A percentile compares a stretch with the other conserved stretches of the same genome.
Conservation (phyloP, 2,113 vertebrate genomes). For the Patagioenas fasciata region DNA sequence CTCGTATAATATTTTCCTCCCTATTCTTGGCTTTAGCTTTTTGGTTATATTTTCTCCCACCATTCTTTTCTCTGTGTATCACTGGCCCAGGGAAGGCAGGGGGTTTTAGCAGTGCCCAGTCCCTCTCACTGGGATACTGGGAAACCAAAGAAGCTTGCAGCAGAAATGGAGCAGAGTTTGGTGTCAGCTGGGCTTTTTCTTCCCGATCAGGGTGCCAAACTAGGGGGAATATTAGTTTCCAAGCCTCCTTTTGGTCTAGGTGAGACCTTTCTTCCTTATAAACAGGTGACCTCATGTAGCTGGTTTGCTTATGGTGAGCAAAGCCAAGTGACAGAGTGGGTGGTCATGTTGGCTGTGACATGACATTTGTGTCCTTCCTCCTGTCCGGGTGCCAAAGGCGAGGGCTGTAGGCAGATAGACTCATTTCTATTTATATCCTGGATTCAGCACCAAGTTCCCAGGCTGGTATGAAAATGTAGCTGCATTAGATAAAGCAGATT, state of each 20-base stretch:
- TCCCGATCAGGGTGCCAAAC: background rate
- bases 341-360: fast-evolving
- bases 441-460: background rate
- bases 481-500: background rate
- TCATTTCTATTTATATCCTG: background rate
- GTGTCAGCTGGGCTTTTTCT: background rate
- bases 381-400: fast-evolving
- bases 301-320: background rate
- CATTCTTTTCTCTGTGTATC: background rate
- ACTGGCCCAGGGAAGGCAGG: background rate
- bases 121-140: background rate
- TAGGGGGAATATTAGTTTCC: background rate
- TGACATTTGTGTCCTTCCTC: background rate
- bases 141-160: background rate
- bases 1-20: background rate
- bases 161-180: background rate
- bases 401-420: background rate
- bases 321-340: fast-evolving
- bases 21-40: background rate
- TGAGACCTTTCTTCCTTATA: background rate
- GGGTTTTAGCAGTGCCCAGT: background rate
- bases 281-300: background rate
- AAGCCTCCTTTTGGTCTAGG: background rate
- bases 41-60: background rate
- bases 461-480: background rate